phyloP scores from a whole-genome alignment of 1,140 invertebrate genomes.

The Metaphire vulgaris region DNA sequence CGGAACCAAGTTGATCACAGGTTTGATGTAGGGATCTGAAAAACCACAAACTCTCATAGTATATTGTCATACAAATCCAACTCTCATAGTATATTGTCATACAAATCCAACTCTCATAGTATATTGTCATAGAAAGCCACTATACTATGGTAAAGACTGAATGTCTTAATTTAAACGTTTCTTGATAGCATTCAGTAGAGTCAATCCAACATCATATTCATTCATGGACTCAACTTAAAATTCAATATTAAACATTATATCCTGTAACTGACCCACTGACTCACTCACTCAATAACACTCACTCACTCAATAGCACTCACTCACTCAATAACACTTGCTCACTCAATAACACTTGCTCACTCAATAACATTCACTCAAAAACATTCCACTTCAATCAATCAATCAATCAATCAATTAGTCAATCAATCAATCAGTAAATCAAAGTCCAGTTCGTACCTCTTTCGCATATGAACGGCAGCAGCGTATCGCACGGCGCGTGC shows the following conservation, averaged over 20 bases:
- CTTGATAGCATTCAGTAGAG: not conserved
- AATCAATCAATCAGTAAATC: too few species aligned
- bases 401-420: too few species aligned
- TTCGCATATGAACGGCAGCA: conserved; percentile 83
- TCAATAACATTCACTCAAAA: not conserved
- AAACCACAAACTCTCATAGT: too few species aligned
- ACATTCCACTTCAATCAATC: not conserved
- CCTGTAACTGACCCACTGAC: not conserved
- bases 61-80: too few species aligned
- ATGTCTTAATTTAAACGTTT: not conserved
- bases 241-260: too few species aligned
- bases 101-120: too few species aligned
- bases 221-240: too few species aligned
- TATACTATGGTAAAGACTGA: not conserved
- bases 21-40: conserved; percentile 75
- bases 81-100: too few species aligned
- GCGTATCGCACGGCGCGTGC: conserved; percentile 66
- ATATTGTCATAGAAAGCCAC: too few species aligned
- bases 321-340: not conserved
- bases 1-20: conserved; percentile 68
- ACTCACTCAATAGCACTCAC: not conserved
- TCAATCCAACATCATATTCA: too few species aligned
- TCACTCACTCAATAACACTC: not conserved
- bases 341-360: not conserved
- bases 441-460: conserved; percentile 62